Conservation (phyloP, 2,888 invertebrate genomes). For the Miltochrista miniata region DNA sequence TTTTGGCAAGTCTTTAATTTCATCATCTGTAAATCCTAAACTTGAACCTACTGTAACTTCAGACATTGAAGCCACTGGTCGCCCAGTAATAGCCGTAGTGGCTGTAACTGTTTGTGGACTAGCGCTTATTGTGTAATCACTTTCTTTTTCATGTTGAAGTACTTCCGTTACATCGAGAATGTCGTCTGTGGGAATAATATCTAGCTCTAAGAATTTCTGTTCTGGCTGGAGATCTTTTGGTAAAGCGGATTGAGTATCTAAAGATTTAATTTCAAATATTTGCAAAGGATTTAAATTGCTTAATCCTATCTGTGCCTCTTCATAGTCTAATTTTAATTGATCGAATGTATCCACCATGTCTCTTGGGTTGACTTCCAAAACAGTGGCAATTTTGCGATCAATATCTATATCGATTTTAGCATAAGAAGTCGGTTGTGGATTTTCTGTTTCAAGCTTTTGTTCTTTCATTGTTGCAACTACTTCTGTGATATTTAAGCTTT, state of each 20-base stretch:
- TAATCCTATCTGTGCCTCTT: conserved; percentile 63
- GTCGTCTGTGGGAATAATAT: conserved; percentile 54
- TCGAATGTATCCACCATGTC: conserved; percentile 56
- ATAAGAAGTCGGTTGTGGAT: conserved; percentile 64
- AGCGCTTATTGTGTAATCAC: conserved; percentile 36
- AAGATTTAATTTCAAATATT: conserved; percentile 66
- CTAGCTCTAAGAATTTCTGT: conserved; percentile 53
- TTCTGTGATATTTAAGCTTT: conserved; percentile 85
- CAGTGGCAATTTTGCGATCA: conserved; percentile 78
- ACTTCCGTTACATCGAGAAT: conserved; percentile 61
- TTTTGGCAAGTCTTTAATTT: conserved; percentile 39
- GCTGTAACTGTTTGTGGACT: conserved; percentile 58
- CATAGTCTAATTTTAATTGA: conserved; percentile 45
- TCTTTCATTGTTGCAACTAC: conserved; percentile 77
- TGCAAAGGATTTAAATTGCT: conserved; percentile 57
- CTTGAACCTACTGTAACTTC: conserved; percentile 74
- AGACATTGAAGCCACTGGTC: conserved; percentile 77
- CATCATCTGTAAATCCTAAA: conserved; percentile 49
- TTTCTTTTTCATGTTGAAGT: conserved; percentile 68
- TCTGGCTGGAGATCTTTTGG: conserved; percentile 45
- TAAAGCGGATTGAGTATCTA: conserved; percentile 71
- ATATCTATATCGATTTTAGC: conserved; percentile 80
- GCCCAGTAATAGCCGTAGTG: conserved; percentile 67
- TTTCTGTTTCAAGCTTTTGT: conserved; percentile 63
- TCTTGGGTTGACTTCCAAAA: conserved; percentile 71